Evolutionary conservation across 2,888 invertebrate genomes (phyloP).

Genomic region (Heteromurus nitidus): DNA sequence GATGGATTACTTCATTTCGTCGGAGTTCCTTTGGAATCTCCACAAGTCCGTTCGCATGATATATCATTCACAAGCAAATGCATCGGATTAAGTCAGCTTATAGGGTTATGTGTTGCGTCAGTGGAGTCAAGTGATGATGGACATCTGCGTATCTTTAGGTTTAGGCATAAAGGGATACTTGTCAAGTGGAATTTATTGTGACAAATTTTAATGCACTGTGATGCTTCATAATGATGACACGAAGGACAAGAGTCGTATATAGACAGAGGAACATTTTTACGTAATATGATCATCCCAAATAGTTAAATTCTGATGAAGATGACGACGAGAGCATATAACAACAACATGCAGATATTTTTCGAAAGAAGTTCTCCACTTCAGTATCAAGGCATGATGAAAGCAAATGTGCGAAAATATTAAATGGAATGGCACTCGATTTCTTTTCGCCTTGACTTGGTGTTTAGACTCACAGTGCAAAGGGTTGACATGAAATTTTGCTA

Average conservation of each 20-base stretch:
- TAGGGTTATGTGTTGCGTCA: too few relatives aligned
- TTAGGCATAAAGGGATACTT: too few relatives aligned
- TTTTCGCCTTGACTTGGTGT: background rate
- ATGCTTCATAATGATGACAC: background rate
- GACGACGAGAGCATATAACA: background rate
- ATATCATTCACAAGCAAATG: too few relatives aligned
- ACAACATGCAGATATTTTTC: too few relatives aligned
- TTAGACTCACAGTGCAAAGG: background rate
- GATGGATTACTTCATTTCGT: too few relatives aligned
- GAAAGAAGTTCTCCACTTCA: background rate
- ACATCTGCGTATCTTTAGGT: too few relatives aligned
- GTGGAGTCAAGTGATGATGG: too few relatives aligned
- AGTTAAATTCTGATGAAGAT: background rate
- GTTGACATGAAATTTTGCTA: constrained; percentile 47
- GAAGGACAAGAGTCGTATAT: background rate
- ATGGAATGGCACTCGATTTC: background rate
- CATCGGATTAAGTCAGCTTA: too few relatives aligned
- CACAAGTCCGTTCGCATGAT: too few relatives aligned
- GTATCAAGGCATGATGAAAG: background rate
- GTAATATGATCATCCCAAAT: too few relatives aligned
- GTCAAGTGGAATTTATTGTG: too few relatives aligned
- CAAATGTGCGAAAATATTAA: constrained; percentile 3
- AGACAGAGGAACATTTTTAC: background rate
- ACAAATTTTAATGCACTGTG: background rate
- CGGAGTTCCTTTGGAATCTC: too few relatives aligned